Percentiles rank a stretch among this genome's conserved stretches.
Evolutionary conservation across 2,888 invertebrate genomes (phyloP).

Genomic region (Axea sp.): DNA sequence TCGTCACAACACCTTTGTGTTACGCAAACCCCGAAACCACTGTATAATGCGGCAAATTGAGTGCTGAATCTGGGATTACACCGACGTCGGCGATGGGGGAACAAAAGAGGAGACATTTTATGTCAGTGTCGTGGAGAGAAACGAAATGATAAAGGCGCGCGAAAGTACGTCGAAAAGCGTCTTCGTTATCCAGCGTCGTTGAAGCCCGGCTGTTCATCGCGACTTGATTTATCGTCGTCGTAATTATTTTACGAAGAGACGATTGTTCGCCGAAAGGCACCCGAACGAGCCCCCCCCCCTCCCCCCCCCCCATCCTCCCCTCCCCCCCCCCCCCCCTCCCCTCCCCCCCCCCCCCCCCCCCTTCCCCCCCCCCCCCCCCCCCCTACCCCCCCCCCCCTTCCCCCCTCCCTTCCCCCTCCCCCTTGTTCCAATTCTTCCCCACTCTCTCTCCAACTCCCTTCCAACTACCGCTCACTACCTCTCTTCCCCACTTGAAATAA

Average conservation of each 20-base stretch:
- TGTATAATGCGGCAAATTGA: slow-evolving; percentile 77
- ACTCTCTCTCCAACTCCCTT: too few species aligned
- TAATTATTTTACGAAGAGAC: slow-evolving; percentile 60
- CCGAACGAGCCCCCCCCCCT: slow-evolving; percentile 14
- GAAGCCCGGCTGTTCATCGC: slow-evolving; percentile 49
- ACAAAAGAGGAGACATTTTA: slow-evolving; percentile 51
- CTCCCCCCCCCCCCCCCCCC: too few species aligned
- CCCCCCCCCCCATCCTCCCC: slow-evolving; percentile 23
- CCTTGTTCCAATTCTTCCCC: too few species aligned
- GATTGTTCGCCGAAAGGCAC: slow-evolving; percentile 50
- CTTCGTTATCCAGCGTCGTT: slow-evolving; percentile 53
- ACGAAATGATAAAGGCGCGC: slow-evolving; percentile 48
- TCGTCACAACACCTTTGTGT: slow-evolving; percentile 40
- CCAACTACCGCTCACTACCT: too few species aligned
- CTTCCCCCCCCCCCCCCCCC: too few species aligned
- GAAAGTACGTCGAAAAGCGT: slow-evolving; percentile 49
- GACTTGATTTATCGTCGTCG: slow-evolving; percentile 55
- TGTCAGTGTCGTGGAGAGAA: slow-evolving; percentile 41
- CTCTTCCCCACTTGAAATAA: too few species aligned
- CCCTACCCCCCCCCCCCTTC: too few species aligned
- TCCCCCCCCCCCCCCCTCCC: too few species aligned
- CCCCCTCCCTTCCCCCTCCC: too few species aligned
- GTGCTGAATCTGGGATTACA: slow-evolving; percentile 79
- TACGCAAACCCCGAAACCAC: slow-evolving; percentile 54
- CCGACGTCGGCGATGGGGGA: slow-evolving; percentile 63